Evolutionary conservation across 2,113 vertebrate species (phyloP).

Genomic region (Halichoerus grypus): DNA sequence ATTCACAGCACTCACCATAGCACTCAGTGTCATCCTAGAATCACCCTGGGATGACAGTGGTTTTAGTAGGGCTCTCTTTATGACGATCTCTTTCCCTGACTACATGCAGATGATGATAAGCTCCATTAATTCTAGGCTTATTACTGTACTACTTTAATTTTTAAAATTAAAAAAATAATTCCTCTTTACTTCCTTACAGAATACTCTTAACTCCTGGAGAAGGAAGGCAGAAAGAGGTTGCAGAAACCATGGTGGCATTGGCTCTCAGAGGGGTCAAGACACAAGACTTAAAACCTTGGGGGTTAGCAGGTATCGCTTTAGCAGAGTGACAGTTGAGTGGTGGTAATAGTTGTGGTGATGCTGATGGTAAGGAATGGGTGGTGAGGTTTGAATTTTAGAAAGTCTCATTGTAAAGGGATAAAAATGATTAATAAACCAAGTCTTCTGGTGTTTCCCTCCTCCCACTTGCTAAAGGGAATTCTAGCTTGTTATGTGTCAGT

Average conservation of each 20-base stretch:
- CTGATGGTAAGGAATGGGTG: not conserved
- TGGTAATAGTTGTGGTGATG: not conserved
- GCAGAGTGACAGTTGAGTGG: not conserved
- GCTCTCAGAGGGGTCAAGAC: not conserved
- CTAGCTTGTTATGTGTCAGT: not conserved
- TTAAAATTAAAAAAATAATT: not conserved
- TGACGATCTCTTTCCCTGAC: not conserved
- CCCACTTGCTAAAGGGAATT: conserved; percentile 5
- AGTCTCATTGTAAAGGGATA: not conserved
- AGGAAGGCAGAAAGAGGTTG: not conserved
- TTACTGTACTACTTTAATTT: not conserved
- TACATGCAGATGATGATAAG: not conserved
- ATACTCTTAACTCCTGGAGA: not conserved
- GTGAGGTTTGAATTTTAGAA: conserved; percentile 7
- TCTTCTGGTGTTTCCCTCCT: not conserved
- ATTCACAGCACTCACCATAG: too few relatives aligned
- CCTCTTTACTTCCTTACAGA: not conserved
- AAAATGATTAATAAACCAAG: conserved; percentile 28
- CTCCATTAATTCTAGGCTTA: not conserved
- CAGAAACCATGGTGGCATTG: not conserved
- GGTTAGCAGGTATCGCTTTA: not conserved
- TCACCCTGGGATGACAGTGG: not conserved
- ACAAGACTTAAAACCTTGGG: not conserved
- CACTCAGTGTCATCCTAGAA: too few relatives aligned
- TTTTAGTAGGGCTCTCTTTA: not conserved